Evolutionary conservation across 2,888 invertebrate genomes (phyloP).

Genomic region (Drosophila antonietae): DNA sequence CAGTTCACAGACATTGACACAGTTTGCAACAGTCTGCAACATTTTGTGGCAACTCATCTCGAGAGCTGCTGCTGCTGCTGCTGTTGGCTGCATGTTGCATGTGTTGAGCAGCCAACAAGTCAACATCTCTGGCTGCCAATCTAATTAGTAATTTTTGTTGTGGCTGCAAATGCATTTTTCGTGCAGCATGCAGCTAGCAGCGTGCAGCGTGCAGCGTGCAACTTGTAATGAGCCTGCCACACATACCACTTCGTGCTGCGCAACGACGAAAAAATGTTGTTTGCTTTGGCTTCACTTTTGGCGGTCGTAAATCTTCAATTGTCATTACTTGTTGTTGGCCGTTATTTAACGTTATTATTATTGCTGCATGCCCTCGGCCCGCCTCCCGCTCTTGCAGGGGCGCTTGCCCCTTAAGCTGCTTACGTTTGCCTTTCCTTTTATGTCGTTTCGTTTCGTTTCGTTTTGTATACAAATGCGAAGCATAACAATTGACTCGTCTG

Average conservation of each 20-base stretch:
- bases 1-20: constrained; percentile 82
- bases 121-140: constrained; percentile 54
- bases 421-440: constrained; percentile 37
- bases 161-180: constrained; percentile 47
- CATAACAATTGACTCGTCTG: constrained; percentile 33
- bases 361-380: constrained; percentile 29
- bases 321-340: constrained; percentile 63
- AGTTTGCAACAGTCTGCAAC: constrained; percentile 51
- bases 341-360: constrained; percentile 68
- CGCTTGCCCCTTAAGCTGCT: constrained; percentile 32
- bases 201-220: constrained; percentile 55
- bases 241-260: constrained; percentile 60
- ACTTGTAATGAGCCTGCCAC: constrained; percentile 64
- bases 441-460: constrained; percentile 24
- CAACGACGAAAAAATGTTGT: constrained; percentile 16
- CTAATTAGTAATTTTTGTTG: constrained; percentile 65
- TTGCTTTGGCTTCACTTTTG: constrained; percentile 28
- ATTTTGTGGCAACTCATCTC: constrained; percentile 12
- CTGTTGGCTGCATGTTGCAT: constrained; percentile 15
- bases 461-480: constrained; percentile 29
- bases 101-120: constrained; percentile 33
- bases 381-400: not conserved
- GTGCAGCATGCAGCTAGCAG: constrained; percentile 56
- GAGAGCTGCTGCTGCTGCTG: constrained; percentile 2
- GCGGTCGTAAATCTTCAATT: constrained; percentile 56